phyloP scores from a whole-genome alignment of 2,888 invertebrate genomes.

The Lithosia quadra region DNA sequence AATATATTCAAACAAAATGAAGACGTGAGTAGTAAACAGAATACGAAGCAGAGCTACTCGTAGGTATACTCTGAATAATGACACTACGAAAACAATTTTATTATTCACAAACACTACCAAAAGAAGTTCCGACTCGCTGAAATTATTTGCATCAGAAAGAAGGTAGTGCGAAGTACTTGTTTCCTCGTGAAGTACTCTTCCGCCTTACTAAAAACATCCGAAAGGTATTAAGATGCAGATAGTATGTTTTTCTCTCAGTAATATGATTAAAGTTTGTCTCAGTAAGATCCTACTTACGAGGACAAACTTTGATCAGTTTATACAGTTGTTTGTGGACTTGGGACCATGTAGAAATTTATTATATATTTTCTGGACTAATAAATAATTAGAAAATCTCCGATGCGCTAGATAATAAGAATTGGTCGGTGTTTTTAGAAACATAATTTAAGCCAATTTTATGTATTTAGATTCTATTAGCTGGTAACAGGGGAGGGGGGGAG shows the following conservation, averaged over 20 bases:
- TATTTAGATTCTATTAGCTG: too few species aligned
- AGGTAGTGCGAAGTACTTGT: constrained; percentile 66
- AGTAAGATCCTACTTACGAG: not conserved
- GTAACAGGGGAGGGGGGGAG: not conserved
- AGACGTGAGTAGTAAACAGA: constrained; percentile 33
- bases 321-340: not conserved
- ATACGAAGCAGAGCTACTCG: constrained; percentile 34
- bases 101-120: constrained; percentile 69
- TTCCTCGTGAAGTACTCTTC: constrained; percentile 49
- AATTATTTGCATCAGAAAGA: constrained; percentile 80
- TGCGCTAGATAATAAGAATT: too few species aligned
- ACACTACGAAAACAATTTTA: constrained; percentile 63
- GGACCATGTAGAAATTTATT: not conserved
- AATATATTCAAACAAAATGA: constrained; percentile 24
- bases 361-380: not conserved
- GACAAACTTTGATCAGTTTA: constrained; percentile 1
- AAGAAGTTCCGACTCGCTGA: constrained; percentile 63
- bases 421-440: too few species aligned
- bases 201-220: constrained; percentile 59
- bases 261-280: not conserved
- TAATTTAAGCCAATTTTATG: too few species aligned
- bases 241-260: constrained; percentile 35
- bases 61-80: constrained; percentile 51
- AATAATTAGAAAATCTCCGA: too few species aligned
- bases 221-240: constrained; percentile 70